Evolutionary conservation across 2,888 invertebrate genomes (phyloP), one percentile per base, ranked within the genome.

Genomic region (Crocallis elinguaria): DNA sequence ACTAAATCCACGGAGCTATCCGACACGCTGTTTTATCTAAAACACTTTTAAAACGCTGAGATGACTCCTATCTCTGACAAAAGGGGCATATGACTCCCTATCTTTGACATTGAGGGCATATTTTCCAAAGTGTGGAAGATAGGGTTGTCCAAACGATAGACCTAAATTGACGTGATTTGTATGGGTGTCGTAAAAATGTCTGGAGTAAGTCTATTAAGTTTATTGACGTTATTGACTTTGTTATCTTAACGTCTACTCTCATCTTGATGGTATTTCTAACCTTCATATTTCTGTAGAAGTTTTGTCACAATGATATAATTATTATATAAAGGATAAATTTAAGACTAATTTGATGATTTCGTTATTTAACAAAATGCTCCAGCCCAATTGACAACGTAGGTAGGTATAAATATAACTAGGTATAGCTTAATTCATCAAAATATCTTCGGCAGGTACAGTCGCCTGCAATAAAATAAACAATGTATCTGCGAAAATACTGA

Each of bases 31-130:
- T 78, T 78, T 83, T 85, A 86, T 86, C 85, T 85, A 78, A 84
- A 86, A 86, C 79, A 82, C 77, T 82, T 85, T 84, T 82, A 84
- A 84, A 87, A 77, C 73, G 80, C 81, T 83, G 74, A 82, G 77
- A 82, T 71, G 71, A 69, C 69, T 71, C 63, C 71, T 74, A 73
- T 76, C 78, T 79, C 53, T 61, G 62, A 69, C 66, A 74, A 75
- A 71, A 69, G 63, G 62, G 13, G 30, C 13, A 21, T 14, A 16
- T 71, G 71, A 69, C 69, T 71, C 63, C 70, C 5, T 74, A 74
- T 76, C 78, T 79, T 54, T 61, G 60, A 69, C 67, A 74, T 75
- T 50, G 43, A 29, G 32, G 21, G 17, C 17, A 36, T 36, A 16
- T 6, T 21, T 30, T 9, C 42, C 60, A 62, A 63, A 69, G 66